Conservation (phyloP, 2,888 invertebrate species). For the Mylabris sibirica region DNA sequence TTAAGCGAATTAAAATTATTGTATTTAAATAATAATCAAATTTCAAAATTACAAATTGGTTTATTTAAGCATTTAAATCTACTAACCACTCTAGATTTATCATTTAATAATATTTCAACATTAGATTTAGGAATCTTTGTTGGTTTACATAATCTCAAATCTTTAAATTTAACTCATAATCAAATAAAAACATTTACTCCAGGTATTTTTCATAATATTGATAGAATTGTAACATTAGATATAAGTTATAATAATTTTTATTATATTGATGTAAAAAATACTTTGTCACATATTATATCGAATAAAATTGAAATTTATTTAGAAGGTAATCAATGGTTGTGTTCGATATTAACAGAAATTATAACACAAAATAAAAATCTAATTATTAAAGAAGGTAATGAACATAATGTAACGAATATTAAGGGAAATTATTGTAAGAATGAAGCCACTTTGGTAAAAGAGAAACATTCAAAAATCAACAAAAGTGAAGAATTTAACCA, state of each 20-base stretch:
- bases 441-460: too few relatives aligned
- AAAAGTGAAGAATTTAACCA: background rate
- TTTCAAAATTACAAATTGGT: background rate
- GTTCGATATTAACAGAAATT: background rate
- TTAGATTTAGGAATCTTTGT: slow-evolving; percentile 8
- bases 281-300: slow-evolving; percentile 2
- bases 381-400: background rate
- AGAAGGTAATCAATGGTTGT: background rate
- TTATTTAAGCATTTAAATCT: background rate
- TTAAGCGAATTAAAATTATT: background rate
- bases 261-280: slow-evolving; percentile 1
- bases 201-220: slow-evolving; percentile 16
- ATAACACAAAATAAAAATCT: background rate
- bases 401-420: slow-evolving; percentile 8
- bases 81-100: background rate
- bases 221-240: slow-evolving; percentile 12
- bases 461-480: background rate
- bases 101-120: background rate
- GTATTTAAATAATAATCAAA: background rate
- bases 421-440: background rate
- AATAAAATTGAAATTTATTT: background rate
- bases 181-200: background rate
- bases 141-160: slow-evolving; percentile 5
- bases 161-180: slow-evolving; percentile 1
- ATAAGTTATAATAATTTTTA: slow-evolving; percentile 16